phyloP scores from a whole-genome alignment of 2,797 vertebrate species.

The Nyctalus aviator region DNA sequence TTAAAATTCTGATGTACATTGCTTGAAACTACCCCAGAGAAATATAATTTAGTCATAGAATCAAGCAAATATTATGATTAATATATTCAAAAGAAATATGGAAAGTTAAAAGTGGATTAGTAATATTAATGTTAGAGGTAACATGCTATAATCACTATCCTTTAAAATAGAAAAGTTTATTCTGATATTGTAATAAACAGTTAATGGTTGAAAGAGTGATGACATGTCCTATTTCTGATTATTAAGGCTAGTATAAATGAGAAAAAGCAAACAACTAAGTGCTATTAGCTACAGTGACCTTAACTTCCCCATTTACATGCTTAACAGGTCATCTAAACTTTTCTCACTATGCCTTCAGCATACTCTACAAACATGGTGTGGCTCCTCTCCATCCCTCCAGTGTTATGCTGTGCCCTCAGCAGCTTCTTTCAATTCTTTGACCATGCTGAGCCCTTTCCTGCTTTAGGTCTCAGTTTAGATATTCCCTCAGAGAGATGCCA shows the following conservation, averaged over 20 bases:
- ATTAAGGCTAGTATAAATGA: constrained; percentile 50
- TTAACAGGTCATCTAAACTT: background rate
- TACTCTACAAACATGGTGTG: background rate
- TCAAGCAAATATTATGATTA: constrained; percentile 51
- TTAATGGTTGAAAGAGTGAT: constrained; percentile 48
- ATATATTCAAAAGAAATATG: constrained; percentile 37
- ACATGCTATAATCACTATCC: constrained; percentile 17
- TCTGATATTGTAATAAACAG: constrained; percentile 33
- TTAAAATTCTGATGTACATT: constrained; percentile 42
- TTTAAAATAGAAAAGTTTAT: constrained; percentile 44
- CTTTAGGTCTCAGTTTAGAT: background rate
- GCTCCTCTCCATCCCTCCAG: background rate
- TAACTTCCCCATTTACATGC: background rate
- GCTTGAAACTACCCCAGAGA: constrained; percentile 63
- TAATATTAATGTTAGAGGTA: constrained; percentile 23
- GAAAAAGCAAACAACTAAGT: constrained; percentile 20
- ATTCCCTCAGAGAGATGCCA: background rate
- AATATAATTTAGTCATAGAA: constrained; percentile 55
- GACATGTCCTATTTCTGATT: constrained; percentile 49
- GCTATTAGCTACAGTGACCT: background rate
- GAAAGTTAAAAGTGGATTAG: background rate
- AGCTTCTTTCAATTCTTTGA: background rate
- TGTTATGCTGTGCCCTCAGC: background rate
- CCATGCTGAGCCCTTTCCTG: background rate
- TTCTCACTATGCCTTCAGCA: background rate